Percentiles rank a stretch among this genome's conserved stretches.
Conservation (phyloP, 2,888 invertebrate genomes). For the Nemurella pictetii region DNA sequence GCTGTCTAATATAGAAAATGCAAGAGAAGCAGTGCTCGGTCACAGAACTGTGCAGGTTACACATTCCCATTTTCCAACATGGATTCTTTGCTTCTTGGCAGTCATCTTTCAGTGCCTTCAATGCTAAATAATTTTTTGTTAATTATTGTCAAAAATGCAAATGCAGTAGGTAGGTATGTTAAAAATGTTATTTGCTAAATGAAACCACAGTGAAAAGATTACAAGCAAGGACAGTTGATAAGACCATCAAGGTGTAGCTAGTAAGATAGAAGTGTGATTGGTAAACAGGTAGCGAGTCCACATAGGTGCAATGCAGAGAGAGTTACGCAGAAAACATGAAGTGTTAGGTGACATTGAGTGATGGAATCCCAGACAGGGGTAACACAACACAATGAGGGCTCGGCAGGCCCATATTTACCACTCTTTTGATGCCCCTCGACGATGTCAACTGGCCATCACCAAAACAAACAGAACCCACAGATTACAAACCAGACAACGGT, state of each 20-base stretch:
- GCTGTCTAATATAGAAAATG: not conserved
- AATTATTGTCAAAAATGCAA: too few species aligned
- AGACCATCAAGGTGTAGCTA: not conserved
- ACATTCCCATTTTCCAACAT: not conserved
- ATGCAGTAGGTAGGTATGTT: too few species aligned
- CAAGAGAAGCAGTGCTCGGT: not conserved
- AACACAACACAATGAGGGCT: conserved; percentile 23
- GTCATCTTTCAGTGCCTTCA: not conserved
- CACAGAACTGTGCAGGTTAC: not conserved
- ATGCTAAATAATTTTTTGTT: not conserved
- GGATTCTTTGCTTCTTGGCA: not conserved
- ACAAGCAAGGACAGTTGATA: not conserved
- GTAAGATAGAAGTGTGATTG: conserved; percentile 18
- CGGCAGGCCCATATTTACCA: conserved; percentile 57
- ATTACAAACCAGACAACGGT: not conserved
- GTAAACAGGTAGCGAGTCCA: not conserved
- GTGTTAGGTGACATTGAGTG: not conserved
- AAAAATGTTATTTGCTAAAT: not conserved
- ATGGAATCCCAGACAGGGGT: not conserved
- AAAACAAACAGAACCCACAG: conserved; percentile 36
- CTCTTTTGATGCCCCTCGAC: conserved; percentile 58
- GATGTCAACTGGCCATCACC: conserved; percentile 58
- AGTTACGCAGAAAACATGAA: conserved; percentile 3
- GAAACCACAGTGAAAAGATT: not conserved
- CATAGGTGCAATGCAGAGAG: not conserved